Evolutionary conservation across 2,888 invertebrate species (phyloP), one percentile per base, ranked within the genome.

Genomic region (Ditula angustiorana): DNA sequence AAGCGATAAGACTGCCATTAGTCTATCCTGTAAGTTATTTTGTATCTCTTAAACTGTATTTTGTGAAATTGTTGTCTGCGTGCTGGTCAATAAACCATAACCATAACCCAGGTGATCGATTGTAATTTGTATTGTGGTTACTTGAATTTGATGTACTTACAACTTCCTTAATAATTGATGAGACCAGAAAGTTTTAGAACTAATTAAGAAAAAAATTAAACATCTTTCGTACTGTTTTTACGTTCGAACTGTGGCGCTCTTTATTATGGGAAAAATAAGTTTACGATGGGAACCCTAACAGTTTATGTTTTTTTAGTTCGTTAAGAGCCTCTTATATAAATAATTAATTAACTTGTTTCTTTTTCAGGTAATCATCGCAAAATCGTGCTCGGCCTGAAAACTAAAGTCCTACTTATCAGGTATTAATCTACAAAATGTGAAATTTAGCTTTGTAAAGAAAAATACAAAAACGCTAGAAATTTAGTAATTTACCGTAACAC

Each of bases 401-500:
- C 8, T 16, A 44, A 11, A 46, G 11, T 53, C 11, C 0, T n/a
- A n/a, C n/a, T n/a, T 23, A 61, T 30, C 35, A 55, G 47, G 53
- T 53, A 60, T 13, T 28, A 5, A 16, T 33, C n/a, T 44, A 46
- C 24, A 52, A 35, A 21, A 33, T 13, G 3, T 26, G 5, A 49
- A 24, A 11, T 26, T 4, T 13, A 13, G 33, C 41, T 63, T 46
- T 35, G 56, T 58, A 46, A n/a, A n/a, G 50, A 46, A 52, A 58
- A 63, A n/a, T 47, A 44, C 8, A 47, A 47, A 52, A 47, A 47
- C 13, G 35, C 11, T 23, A 53, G 64, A 53, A 59, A 58, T 64
- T 59, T 53, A 37, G 53, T 59, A 59, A 64, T 53, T 58, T 26
- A 28, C 58, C 23, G 44, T 69, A 67, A 63, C 63, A 66, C 67